Evolutionary conservation across 2,797 vertebrate genomes (phyloP).

Genomic region (Brachyrhaphis roseni): DNA sequence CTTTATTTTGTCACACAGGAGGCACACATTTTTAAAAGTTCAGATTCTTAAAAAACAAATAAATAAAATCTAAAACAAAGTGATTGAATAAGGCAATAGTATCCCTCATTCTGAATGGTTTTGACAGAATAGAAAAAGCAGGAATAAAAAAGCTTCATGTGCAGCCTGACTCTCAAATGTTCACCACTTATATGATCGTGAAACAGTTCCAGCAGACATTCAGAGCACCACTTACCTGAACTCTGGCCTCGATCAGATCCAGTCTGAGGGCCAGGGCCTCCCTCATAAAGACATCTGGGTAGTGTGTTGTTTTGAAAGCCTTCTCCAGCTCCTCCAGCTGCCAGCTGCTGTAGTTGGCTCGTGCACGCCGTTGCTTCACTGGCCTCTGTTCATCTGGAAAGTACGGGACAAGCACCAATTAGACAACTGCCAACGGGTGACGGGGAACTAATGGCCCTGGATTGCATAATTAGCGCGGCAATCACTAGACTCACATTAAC

Average conservation of each 20-base stretch:
- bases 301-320: conserved; percentile 86
- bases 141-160: neutral
- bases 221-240: conserved; percentile 75
- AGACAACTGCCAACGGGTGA: conserved; percentile 81
- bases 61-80: neutral
- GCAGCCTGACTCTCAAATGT: conserved; percentile 2
- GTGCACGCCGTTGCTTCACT: conserved; percentile 86
- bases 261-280: conserved; percentile 87
- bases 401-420: conserved; percentile 78
- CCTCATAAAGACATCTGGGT: conserved; percentile 89
- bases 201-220: conserved; percentile 16
- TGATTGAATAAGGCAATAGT: neutral
- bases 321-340: conserved; percentile 89
- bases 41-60: neutral
- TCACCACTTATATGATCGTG: conserved; percentile 2
- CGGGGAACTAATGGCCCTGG: conserved; percentile 83
- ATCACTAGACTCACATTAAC: conserved; percentile 82
- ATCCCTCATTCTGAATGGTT: neutral
- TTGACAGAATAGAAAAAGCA: neutral
- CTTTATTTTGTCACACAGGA: neutral
- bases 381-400: conserved; percentile 88
- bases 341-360: conserved; percentile 92
- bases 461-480: conserved; percentile 82
- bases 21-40: neutral
- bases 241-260: conserved; percentile 87